phyloP scores from a whole-genome alignment of 1,140 invertebrate genomes.

The Drosophila aff. region DNA sequence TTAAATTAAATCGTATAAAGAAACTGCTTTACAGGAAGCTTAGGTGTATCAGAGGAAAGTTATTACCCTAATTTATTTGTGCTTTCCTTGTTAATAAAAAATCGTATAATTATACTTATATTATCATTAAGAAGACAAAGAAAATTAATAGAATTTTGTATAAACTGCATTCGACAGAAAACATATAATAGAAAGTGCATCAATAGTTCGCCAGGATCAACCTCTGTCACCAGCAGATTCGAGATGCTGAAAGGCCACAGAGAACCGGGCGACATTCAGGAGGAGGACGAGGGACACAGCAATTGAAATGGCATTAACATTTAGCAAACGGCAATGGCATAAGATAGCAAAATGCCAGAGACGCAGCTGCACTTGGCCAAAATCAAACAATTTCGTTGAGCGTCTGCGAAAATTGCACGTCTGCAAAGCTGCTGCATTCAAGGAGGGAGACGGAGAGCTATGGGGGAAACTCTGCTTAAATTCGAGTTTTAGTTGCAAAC shows the following conservation, averaged over 20 bases:
- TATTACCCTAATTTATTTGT: too few species aligned
- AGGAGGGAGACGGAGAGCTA: not conserved
- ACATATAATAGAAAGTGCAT: slow-evolving; percentile 16
- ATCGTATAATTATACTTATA: not conserved
- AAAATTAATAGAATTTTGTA: too few species aligned
- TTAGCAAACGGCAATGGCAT: slow-evolving; percentile 76
- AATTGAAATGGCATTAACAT: slow-evolving; percentile 83
- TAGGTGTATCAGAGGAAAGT: too few species aligned
- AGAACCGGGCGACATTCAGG: not conserved
- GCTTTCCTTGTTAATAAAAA: not conserved
- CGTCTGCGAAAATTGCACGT: slow-evolving; percentile 69
- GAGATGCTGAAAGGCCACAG: slow-evolving; percentile 25
- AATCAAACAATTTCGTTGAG: slow-evolving; percentile 77
- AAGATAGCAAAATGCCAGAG: slow-evolving; percentile 71
- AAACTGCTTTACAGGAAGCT: not conserved
- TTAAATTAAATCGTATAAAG: too few species aligned
- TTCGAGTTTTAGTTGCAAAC: slow-evolving; percentile 13
- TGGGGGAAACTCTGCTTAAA: slow-evolving; percentile 6
- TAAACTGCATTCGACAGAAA: not conserved
- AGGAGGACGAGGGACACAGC: slow-evolving; percentile 26
- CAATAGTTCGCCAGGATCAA: not conserved
- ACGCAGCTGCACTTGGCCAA: slow-evolving; percentile 78
- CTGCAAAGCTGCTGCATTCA: slow-evolving; percentile 18
- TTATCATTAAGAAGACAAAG: accelerated
- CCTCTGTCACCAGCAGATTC: slow-evolving; percentile 55